phyloP scores from a whole-genome alignment of 2,797 vertebrate genomes.

The Alfaro cultratus region DNA sequence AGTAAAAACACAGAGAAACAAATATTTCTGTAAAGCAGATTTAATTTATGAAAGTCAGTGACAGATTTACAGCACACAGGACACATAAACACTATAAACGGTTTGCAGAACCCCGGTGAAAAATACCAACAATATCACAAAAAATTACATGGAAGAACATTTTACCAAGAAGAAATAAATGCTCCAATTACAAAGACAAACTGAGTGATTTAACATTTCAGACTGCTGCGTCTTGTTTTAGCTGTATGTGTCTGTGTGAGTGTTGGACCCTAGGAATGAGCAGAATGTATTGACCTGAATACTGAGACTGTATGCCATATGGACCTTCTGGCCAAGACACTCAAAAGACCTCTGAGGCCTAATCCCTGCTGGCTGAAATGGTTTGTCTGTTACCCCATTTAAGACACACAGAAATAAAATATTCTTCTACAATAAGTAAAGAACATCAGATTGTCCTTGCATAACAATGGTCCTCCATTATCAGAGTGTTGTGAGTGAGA shows the following conservation, averaged over 20 bases:
- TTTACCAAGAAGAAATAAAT: constrained; percentile 61
- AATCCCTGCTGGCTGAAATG: constrained; percentile 59
- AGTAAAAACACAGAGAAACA: constrained; percentile 16
- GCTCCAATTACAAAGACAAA: constrained; percentile 58
- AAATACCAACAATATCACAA: constrained; percentile 61
- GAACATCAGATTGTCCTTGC: constrained; percentile 71
- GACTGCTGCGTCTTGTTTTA: constrained; percentile 38
- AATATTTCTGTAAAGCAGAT: constrained; percentile 64
- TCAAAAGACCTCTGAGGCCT: constrained; percentile 53
- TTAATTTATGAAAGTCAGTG: constrained; percentile 77
- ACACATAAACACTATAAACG: constrained; percentile 63
- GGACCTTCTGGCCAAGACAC: constrained; percentile 59
- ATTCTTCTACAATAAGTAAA: constrained; percentile 10
- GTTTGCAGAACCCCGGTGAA: constrained; percentile 69
- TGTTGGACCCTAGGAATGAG: constrained; percentile 51
- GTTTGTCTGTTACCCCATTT: constrained; percentile 51
- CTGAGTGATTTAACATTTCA: constrained; percentile 50
- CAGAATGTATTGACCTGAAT: constrained; percentile 71
- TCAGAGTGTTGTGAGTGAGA: constrained; percentile 17
- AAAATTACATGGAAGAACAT: constrained; percentile 53
- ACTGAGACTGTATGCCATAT: constrained; percentile 66
- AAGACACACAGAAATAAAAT: constrained; percentile 44
- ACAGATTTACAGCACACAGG: constrained; percentile 71
- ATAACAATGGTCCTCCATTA: constrained; percentile 56
- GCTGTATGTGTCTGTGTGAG: constrained; percentile 26